Evolutionary conservation across 2,113 vertebrate genomes (phyloP).

Genomic region (Seriola aureovittata): DNA sequence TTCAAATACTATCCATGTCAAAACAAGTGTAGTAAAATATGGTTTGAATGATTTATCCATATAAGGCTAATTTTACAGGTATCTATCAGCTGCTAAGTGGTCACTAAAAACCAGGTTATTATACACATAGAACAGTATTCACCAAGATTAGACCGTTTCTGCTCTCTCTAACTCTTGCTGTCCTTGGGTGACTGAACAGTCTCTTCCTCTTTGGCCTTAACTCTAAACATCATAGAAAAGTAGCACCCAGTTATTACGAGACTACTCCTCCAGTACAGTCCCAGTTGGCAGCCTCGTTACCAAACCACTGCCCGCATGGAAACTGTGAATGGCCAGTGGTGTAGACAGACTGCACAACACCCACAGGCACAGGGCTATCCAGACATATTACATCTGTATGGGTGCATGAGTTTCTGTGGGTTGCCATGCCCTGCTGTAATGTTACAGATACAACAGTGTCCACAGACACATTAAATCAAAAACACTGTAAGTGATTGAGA

Average conservation of each 20-base stretch:
- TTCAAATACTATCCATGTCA: neutral
- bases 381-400: conserved; percentile 7
- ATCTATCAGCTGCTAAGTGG: neutral
- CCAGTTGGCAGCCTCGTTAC: conserved; percentile 8
- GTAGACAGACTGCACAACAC: conserved; percentile 20
- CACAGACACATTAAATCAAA: neutral
- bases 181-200: neutral
- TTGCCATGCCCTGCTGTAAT: neutral
- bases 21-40: neutral
- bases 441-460: neutral
- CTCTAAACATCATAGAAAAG: conserved; percentile 7
- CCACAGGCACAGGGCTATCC: conserved; percentile 14
- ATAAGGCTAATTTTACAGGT: neutral
- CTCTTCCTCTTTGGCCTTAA: neutral
- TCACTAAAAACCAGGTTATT: neutral
- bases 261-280: neutral
- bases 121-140: neutral
- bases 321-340: conserved; percentile 45
- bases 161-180: neutral
- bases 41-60: neutral
- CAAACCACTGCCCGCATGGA: conserved; percentile 45
- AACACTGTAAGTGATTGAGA: neutral
- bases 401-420: neutral
- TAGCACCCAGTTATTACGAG: conserved; percentile 60
- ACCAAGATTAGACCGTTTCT: neutral